Base-by-base conservation (phyloP, 2,113 vertebrate genomes). In the Recurvirostra avosetta region DNA sequence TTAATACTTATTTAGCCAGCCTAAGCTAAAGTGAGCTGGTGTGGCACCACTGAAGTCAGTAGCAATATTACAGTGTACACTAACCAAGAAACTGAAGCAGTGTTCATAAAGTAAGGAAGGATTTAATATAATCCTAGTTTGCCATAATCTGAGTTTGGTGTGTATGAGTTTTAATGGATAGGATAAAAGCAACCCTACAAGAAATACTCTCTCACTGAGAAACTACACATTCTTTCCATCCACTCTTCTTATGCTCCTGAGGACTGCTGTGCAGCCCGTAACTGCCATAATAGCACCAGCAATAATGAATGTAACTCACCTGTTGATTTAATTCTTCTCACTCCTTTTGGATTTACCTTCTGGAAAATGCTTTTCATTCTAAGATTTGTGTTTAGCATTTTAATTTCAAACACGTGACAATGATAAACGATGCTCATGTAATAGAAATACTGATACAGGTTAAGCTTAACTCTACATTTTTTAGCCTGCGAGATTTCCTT, bases 301-400 rank as follows among this genome's bases (percentile, higher is more conserved):
- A 96, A 79, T 78, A 86, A 72, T 34, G 63, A 70, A 77, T 66
- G 59, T 82, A 96, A 90, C 52, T 79, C 56, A 61, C 65, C 34
- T 95, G 63, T 56, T 85, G 76, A 84, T 95, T 50, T 25, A 50
- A 25, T 50, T 50, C 49, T 50, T 50, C 85, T 84, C 81, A 23
- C 26, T 91, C n/a, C n/a, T 71, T 97, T 96, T 81, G 93, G 25
- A 70, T 96, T 86, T 92, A 55, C 95, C 73, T 96, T 91, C 74
- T 79, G 59, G 65, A 96, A 96, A 95, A 88, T 71, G 49, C 18
- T 90, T 91, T 81, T 67, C 70, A 67, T 94, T 78, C 43, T 92
- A 92, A 90, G 76, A 84, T 75, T 95, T 81, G 68, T 92, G 62
- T 93, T 91, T 53, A 93, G 45, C 76, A 75, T 97, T 96, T 97